phyloP scores from a whole-genome alignment of 2,888 invertebrate genomes.

The Noctua janthina region DNA sequence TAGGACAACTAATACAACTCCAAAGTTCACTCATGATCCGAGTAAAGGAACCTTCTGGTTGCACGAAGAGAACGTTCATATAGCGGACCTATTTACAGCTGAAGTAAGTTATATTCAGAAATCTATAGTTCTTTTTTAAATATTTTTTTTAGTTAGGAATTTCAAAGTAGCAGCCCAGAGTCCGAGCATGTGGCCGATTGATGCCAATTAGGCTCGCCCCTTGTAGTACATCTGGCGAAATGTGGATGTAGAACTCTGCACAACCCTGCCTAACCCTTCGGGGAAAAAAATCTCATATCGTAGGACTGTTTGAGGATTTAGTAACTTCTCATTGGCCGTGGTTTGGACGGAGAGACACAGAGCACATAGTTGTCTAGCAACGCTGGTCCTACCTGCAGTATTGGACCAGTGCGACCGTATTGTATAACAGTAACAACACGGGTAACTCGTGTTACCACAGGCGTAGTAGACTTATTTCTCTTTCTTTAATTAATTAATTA shows the following conservation, averaged over 20 bases:
- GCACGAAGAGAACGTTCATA: constrained; percentile 14
- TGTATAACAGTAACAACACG: too few species aligned
- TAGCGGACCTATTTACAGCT: constrained; percentile 12
- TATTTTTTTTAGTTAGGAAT: background rate
- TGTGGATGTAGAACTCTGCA: background rate
- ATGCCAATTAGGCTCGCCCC: background rate
- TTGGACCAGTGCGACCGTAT: background rate
- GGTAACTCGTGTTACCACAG: too few species aligned
- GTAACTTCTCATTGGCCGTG: background rate
- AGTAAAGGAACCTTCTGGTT: constrained; percentile 26
- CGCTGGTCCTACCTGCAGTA: background rate
- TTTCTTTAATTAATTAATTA: too few species aligned
- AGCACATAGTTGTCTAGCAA: background rate
- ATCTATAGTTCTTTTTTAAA: background rate
- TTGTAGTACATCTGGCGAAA: background rate
- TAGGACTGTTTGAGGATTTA: background rate
- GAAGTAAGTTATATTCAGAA: constrained; percentile 10
- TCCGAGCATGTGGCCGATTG: background rate
- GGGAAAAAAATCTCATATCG: background rate
- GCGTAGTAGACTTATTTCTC: too few species aligned
- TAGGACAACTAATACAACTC: background rate
- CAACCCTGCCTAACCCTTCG: background rate
- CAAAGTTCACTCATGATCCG: background rate
- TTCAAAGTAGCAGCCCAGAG: background rate
- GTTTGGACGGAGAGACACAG: background rate